Evolutionary conservation across 2,888 invertebrate genomes (phyloP).

Genomic region (Lordiphosa fenestrarum): DNA sequence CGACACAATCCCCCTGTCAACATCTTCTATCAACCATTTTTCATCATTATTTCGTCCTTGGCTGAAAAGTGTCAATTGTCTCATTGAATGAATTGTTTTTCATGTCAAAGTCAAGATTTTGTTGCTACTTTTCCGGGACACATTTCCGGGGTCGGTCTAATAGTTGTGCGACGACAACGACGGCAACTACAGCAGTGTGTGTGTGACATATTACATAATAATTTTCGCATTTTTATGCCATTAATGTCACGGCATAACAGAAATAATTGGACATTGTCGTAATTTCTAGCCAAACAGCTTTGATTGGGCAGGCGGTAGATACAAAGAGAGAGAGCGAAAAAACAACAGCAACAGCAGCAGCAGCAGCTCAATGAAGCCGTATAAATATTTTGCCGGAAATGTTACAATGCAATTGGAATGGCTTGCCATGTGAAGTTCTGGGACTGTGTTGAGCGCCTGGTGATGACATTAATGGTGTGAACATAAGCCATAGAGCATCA

Average conservation of each 20-base stretch:
- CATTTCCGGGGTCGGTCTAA: slow-evolving; percentile 38
- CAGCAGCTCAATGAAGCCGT: slow-evolving; percentile 9
- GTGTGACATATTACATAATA: slow-evolving; percentile 60
- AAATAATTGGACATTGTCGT: slow-evolving; percentile 61
- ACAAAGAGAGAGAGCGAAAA: neutral
- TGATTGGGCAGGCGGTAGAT: slow-evolving; percentile 5
- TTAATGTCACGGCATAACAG: slow-evolving; percentile 52
- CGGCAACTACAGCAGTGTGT: slow-evolving; percentile 2
- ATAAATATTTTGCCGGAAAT: slow-evolving; percentile 30
- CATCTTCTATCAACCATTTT: too few relatives aligned
- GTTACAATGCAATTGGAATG: slow-evolving; percentile 15
- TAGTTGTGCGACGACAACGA: slow-evolving; percentile 35
- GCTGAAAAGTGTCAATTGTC: slow-evolving; percentile 46
- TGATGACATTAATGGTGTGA: neutral
- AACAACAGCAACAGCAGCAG: slow-evolving; percentile 6
- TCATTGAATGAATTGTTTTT: slow-evolving; percentile 44
- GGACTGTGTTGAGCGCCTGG: slow-evolving; percentile 12
- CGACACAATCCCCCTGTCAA: too few relatives aligned
- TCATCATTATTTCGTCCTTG: slow-evolving; percentile 1
- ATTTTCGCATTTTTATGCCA: slow-evolving; percentile 61
- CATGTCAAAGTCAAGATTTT: slow-evolving; percentile 43
- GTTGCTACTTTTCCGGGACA: slow-evolving; percentile 18
- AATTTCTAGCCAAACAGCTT: slow-evolving; percentile 28
- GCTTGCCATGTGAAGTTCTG: neutral
- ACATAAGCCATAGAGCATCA: too few relatives aligned